A percentile compares a stretch with the other conserved stretches of the same genome.
Conservation (phyloP, 2,797 vertebrate genomes). For the Danio kyathit region DNA sequence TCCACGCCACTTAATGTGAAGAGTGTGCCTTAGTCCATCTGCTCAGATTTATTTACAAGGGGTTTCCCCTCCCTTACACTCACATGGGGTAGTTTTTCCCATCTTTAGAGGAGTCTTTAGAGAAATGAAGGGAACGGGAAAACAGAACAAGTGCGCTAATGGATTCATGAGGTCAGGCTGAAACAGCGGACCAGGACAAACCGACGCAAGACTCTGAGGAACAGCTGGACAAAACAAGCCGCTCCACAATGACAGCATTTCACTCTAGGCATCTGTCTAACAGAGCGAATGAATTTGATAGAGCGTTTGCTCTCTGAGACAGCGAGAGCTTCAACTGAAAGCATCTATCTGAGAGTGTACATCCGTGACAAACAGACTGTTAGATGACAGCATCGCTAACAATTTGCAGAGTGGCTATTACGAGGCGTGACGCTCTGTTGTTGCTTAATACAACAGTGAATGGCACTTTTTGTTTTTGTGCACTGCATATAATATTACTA, state of each 20-base stretch:
- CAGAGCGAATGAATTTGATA: slow-evolving; percentile 44
- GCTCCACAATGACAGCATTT: slow-evolving; percentile 21
- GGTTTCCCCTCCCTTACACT: slow-evolving; percentile 42
- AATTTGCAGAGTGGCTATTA: slow-evolving; percentile 25
- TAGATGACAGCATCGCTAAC: slow-evolving; percentile 33
- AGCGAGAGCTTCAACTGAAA: slow-evolving; percentile 13
- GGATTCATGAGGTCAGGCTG: slow-evolving; percentile 38
- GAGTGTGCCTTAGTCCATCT: slow-evolving; percentile 12
- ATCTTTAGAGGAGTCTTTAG: slow-evolving; percentile 19
- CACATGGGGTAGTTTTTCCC: slow-evolving; percentile 12
- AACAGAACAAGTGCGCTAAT: slow-evolving; percentile 37
- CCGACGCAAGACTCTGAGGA: slow-evolving; percentile 18
- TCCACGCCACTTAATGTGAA: slow-evolving; percentile 30
- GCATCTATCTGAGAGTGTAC: slow-evolving; percentile 12
- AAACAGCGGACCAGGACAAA: slow-evolving; percentile 13
- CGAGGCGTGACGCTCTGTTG: background rate
- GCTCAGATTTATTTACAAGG: slow-evolving; percentile 39
- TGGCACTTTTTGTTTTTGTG: slow-evolving; percentile 1
- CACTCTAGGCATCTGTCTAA: slow-evolving; percentile 38
- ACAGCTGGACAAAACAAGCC: slow-evolving; percentile 20
- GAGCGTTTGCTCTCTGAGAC: slow-evolving; percentile 34
- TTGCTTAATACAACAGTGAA: slow-evolving; percentile 3
- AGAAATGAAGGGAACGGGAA: slow-evolving; percentile 20
- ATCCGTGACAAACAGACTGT: slow-evolving; percentile 31
- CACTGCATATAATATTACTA: background rate